Conservation (phyloP, 2,888 invertebrate species). For the Orthosia gracilis region DNA sequence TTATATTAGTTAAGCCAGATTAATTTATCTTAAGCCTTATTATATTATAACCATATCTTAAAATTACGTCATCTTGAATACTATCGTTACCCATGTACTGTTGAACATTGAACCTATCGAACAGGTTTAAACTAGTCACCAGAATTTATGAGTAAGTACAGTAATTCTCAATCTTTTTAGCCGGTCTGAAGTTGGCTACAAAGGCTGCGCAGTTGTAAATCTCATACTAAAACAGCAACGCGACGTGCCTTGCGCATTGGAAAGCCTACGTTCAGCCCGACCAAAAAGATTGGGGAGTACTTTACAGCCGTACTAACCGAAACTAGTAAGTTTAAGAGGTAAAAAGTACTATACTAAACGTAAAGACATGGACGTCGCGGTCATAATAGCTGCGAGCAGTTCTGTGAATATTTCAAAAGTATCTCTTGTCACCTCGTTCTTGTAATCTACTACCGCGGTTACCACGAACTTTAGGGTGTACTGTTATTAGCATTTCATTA, state of each 20-base stretch:
- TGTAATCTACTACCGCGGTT: too few species aligned
- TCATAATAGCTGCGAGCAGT: neutral
- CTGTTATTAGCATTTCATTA: too few species aligned
- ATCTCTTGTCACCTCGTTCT: too few species aligned
- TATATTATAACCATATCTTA: slow-evolving; percentile 3
- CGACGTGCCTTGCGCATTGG: too few species aligned
- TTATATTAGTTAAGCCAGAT: slow-evolving; percentile 12
- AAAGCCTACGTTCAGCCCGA: too few species aligned
- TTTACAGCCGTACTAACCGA: neutral
- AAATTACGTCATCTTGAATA: neutral
- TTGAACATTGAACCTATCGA: neutral
- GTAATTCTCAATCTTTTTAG: too few species aligned
- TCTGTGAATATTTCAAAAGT: neutral
- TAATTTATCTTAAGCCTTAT: slow-evolving; percentile 26
- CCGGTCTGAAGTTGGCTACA: too few species aligned
- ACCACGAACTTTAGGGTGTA: too few species aligned
- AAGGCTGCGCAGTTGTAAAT: too few species aligned
- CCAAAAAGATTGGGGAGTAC: too few species aligned
- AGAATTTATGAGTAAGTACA: neutral
- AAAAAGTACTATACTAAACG: neutral
- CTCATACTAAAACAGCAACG: too few species aligned
- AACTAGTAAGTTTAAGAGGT: neutral
- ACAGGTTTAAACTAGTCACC: neutral
- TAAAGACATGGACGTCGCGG: neutral
- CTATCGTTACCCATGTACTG: neutral